These are phyloP conservation scores for Drosophila prolongata DNA, from an alignment of 2,888 invertebrate genomes.

Conservation along the genomic window DNA sequence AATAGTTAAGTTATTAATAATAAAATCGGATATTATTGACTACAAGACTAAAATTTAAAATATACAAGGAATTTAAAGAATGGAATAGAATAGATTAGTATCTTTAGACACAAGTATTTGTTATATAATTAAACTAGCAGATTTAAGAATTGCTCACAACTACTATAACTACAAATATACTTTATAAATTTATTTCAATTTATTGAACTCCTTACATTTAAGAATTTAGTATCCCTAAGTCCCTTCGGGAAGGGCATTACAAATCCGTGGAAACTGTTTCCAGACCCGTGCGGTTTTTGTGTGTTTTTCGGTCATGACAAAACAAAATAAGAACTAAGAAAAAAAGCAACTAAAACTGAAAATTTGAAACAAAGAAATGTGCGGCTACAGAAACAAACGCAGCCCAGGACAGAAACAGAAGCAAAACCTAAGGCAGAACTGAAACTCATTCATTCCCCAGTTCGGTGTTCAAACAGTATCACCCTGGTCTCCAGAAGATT, in stretches of 20 bases:
- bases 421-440: slow-evolving; percentile 16
- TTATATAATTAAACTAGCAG: no score
- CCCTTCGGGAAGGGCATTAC: slow-evolving; percentile 9
- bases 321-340: slow-evolving; percentile 29
- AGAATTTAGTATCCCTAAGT: background rate
- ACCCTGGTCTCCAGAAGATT: slow-evolving; percentile 47
- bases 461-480: slow-evolving; percentile 44
- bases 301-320: slow-evolving; percentile 51
- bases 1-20: no score
- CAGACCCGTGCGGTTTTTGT: slow-evolving; percentile 26
- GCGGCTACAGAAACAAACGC: slow-evolving; percentile 39
- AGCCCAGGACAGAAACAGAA: slow-evolving; percentile 21
- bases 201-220: no score
- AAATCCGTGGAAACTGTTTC: slow-evolving; percentile 9
- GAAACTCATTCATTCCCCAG: slow-evolving; percentile 44
- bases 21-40: no score
- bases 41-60: no score
- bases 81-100: no score
- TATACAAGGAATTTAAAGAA: no score
- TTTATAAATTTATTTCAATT: no score
- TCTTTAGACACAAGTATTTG: no score
- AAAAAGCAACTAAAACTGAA: slow-evolving; percentile 47
- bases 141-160: no score
- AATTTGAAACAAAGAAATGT: slow-evolving; percentile 56
- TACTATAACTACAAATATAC: no score